Evolutionary conservation across 2,113 vertebrate species (phyloP), one percentile per base, ranked within the genome.

Genomic region (Panthera leo): DNA sequence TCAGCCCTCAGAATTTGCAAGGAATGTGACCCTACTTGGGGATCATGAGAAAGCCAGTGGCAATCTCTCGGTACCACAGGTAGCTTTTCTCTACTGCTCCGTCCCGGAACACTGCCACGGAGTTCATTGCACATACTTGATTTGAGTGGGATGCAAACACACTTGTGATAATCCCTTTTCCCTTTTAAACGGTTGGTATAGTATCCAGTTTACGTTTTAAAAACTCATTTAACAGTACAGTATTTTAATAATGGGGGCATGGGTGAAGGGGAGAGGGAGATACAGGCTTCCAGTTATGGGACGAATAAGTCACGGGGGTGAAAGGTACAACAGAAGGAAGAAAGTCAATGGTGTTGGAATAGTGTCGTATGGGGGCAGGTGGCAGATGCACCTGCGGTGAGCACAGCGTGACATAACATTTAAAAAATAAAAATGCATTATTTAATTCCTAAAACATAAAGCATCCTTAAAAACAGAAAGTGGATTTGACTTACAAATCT

Each of bases 371-470:
- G 75, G 14, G 2, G 7, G 45, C 7, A 18, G 42, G 25, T 1
- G 73, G 42, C 14, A 27, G 25, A 7, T 8, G 9, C 25, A 4
- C 25, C 48, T 29, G 73, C 7, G 15, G 42, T 42, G 27, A 48
- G 27, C 42, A 31, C 4, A 78, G 14, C 14, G 1, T 48, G 48
- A 78, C 42, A 18, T 16, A 78, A 18, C 16, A 31, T 9, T 27
- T 27, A 45, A 29, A 45, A 73, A 73, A 73, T 5, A 36, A 87
- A 94, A 91, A 61, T 94, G 39, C 8, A 63, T 79, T 83, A 91
- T 63, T 96, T 82, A 85, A 55, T 92, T 78, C 51, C 87, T 65
- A 91, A 87, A 89, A 96, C 91, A 75, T 45, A 58, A 34, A 79
- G 16, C 48, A 86, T 63, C 39, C 2, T 53, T 89, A 92, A 94